Evolutionary conservation across 2,113 vertebrate genomes (phyloP), one percentile per base, ranked within the genome.

Genomic region (Merops nubicus): DNA sequence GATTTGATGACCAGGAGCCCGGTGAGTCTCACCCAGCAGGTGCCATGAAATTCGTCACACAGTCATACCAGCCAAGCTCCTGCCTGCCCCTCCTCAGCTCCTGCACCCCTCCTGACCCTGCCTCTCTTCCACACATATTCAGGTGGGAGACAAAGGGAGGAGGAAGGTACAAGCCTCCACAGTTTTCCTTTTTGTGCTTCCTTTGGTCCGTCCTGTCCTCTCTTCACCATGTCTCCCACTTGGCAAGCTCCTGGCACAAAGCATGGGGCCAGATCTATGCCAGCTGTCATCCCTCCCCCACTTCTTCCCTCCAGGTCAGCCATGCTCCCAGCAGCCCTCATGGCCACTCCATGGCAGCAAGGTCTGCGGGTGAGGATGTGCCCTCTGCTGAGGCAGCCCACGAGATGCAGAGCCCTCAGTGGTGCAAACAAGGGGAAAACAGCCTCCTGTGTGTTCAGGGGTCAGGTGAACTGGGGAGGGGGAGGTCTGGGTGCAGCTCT

Each of bases 401-500:
- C 40, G 33, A 45, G 60, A n/a, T 57, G 38, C 34, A 54, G 29
- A 7, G 23, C 20, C 47, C 15, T 29, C 4, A 0, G 9, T 4
- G 6, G 0, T 38, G 17, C 9, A 15, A 47, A 88, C 12, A 48
- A 81, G 68, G 50, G 50, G 23, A 50, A 36, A 89, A 42, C 14
- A 51, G 45, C 28, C 47, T 62, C 31, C 17, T 21, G 22, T 19
- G 25, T 51, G 16, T 28, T 9, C 0, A 2, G 19, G 11, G 20
- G 12, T 45, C 2, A 1, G 67, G 45, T 3, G 9, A 59, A 68
- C 29, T 0, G 0, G 10, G 68, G 13, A 33, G 15, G 31, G 80
- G 64, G 13, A 68, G 38, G 16, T 13, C 38, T 60, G 68, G 18
- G n/a, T 69, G 63, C 95, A 96, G 89, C 93, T 79, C 85, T 96